Evolutionary conservation across 2,888 invertebrate species (phyloP), one percentile per base, ranked within the genome.

Genomic region (Apamea anceps): DNA sequence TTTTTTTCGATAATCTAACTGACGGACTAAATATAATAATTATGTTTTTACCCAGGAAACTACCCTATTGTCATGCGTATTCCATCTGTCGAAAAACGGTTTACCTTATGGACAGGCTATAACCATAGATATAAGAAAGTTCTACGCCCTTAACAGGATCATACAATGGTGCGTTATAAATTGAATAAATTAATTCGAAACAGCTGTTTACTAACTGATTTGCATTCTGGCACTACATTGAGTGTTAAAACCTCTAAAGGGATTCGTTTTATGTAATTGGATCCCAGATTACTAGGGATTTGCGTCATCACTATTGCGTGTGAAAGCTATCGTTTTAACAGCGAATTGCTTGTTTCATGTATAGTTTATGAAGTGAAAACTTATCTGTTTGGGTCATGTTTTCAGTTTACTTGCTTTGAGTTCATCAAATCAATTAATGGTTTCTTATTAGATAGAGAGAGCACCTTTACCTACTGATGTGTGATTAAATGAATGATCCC

Each of bases 231-330:
- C 79, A 85, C 75, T 85, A 81, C 79, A 88, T 88, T 86, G 87
- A 90, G 90, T 88, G 90, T 91, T 89, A 88, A 90, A 90, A 91
- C 88, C 88, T 90, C 84, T 90, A 85, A 86, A 88, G 84, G 90
- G 87, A 85, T 90, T 87, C 82, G 77, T 88, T 88, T 88, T 87
- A 88, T 86, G 88, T 91, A 90, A 92, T 91, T 90, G 88, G 86
- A 88, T 90, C 75, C 80, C 77, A 87, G 85, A 90, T 90, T 92
- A 88, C 86, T 80, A 80, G 84, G 81, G 86, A 88, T 84, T 86
- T 83, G 79, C 80, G 84, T 87, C 85, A 87, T 82, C 87, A 85
- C 80, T 78, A 82, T 77, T 80, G 82, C 77, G 84, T 74, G 85
- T 84, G 75, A 89, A 85, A 79, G 77, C 76, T 77, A 73, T 84